Evolutionary conservation across 2,888 invertebrate genomes (phyloP), one percentile per base, ranked within the genome.

Genomic region (Pandemis heparana): DNA sequence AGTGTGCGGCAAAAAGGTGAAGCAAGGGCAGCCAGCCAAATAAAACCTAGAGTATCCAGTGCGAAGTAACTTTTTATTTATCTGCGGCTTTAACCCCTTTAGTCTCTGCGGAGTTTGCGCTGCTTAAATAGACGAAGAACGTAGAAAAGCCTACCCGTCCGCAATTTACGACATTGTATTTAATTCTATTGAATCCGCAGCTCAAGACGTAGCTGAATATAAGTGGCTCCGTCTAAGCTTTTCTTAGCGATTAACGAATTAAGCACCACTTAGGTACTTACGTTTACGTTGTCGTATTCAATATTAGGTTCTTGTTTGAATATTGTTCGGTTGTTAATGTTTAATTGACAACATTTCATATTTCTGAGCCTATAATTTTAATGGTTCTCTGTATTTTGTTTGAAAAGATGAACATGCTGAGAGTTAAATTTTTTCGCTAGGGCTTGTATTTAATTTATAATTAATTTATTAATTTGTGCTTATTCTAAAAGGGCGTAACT

Each of bases 161-260:
- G 12, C 38, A 46, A 67, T 59, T 67, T 51, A 61, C 23, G 69
- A 46, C 39, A 62, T 61, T 41, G 56, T 51, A 32, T n/a, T 38
- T 43, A 43, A 67, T 56, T 66, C 56, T 43, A 67, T 61, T 39
- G 39, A 69, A 68, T 59, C 48, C 69, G 9, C 48, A n/a, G 12
- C 48, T 61, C 66, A 60, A 51, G 69, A 61, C 0, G 48, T 48
- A 60, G 67, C 59, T n/a, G 43, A 56, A 68, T 68, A 39, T 61
- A 69, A 69, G 69, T 61, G 48, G 39, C 51, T 56, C 41, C 23
- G 18, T 10, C 60, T 51, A 66, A 71, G 71, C 71, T 51, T 66
- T 66, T 60, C 71, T 61, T 38, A 41, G 61, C 61, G 51, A 66
- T 66, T 66, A 66, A 48, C 46, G 65, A 43, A 48, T 41, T 43